Base-by-base conservation (phyloP, 2,113 vertebrate species). In the Phasianus colchicus region DNA sequence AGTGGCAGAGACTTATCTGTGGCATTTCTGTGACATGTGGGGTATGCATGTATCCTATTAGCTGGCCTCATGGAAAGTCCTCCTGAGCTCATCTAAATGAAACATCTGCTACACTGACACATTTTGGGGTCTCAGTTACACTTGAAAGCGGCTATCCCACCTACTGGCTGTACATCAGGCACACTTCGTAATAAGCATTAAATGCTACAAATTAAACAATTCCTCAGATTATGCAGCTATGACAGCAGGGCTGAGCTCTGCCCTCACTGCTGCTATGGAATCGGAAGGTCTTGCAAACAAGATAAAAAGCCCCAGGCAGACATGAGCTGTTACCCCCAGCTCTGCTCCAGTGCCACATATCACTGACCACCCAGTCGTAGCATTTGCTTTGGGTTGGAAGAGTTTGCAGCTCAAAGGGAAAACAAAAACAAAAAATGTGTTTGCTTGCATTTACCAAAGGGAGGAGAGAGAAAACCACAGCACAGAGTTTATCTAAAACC, bases 171-270 rank as follows among this genome's bases (percentile, higher is more conserved):
- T 13, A 42, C 40, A 15, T 32, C 64, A 72, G 14, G 15, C 45
- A 66, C 22, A 2, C 32, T 10, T 32, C 10, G 8, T n/a, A 43
- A 13, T 9, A 10, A 10, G 11, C 18, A 42, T 36, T 63, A 32
- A n/a, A 47, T 6, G 0, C 19, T 47, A 73, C 22, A 82, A 63
- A 83, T 12, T 29, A 54, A 64, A 78, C 6, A 82, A 32, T 43
- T 58, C 72, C 64, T 57, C 47, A 29, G 61, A 52, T 27, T 18
- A 52, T 1, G 0, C 0, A 1, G 25, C 27, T 67, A 2, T 4
- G 54, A 24, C 43, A 43, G 40, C 25, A 29, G 24, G 55, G 42
- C 72, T 45, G 42, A 45, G 25, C 42, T 75, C 32, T 17, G 32
- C 40, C 42, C 32, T 45, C 32, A 14, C 72, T 19, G 43, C 40